Conservation (phyloP, 2,888 invertebrate species). For the Pristionchus mayeri region DNA sequence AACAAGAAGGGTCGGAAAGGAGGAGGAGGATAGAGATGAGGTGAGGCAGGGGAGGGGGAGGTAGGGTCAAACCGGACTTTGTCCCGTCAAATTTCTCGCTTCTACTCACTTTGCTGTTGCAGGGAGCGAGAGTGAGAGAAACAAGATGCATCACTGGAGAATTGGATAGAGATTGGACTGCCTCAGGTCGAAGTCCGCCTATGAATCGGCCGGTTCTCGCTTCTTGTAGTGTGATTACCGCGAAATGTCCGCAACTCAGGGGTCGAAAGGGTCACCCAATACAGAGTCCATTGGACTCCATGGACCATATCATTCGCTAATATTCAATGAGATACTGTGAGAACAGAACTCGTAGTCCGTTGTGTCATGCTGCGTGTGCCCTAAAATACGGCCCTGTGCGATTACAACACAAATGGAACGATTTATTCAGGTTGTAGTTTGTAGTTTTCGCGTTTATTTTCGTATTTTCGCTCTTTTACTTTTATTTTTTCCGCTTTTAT, state of each 20-base stretch:
- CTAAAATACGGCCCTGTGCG: no score
- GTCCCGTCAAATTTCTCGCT: not conserved
- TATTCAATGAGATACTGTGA: not conserved
- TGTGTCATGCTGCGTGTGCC: no score
- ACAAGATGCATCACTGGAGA: not conserved
- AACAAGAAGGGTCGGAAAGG: not conserved
- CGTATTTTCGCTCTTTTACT: no score
- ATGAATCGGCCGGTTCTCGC: not conserved
- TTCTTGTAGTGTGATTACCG: not conserved
- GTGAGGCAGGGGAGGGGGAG: not conserved
- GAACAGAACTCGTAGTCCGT: no score
- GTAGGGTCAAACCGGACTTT: conserved; percentile 42
- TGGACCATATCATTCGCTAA: not conserved
- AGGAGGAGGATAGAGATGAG: not conserved
- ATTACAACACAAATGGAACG: no score
- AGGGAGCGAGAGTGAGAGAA: conserved; percentile 32
- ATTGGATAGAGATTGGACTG: not conserved
- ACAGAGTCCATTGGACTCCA: not conserved
- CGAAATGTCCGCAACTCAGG: not conserved
- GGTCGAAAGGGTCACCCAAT: not conserved
- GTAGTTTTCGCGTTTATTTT: no score
- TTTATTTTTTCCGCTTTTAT: no score
- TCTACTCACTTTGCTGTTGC: not conserved
- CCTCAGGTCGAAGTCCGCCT: not conserved
- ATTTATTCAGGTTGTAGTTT: no score